Base-by-base conservation (phyloP, 1,140 invertebrate genomes). In the Neodiprion lecontei region DNA sequence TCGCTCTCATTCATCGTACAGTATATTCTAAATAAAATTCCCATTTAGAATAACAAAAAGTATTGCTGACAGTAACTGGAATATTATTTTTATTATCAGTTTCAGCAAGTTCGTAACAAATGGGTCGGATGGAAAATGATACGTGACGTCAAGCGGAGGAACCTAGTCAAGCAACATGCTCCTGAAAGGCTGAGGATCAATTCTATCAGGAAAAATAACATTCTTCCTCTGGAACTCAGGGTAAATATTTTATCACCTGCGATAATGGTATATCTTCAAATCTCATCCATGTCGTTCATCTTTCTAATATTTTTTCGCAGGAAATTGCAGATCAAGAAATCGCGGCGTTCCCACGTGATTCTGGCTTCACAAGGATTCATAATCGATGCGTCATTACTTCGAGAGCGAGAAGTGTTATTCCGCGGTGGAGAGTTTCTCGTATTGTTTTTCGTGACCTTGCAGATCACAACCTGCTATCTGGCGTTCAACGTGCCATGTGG, bases 401-500 rank as follows among this genome's bases (percentile, higher is more conserved):
- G 66, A 91, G 96, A 81, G 91, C 93, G 1, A 86, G 94, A 78
- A 96, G 96, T 76, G 90, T 92, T 75, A 91, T 97, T 0, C 79
- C 87, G 17, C 91, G 92, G 76, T 98, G 94, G 92, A 91, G 96
- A 79, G 80, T 98, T 53, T 97, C 96, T 83, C 90, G 97, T 83
- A 96, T 98, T 79, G 91, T 96, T 40, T 99, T 95, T 89, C 91
- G 97, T 77, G 90, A 96, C 83, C 87, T 97, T 71, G 95, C 94
- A 1, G 97, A 99, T 90, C 95, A 98, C 86, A 98, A 98, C 88
- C 94, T 95, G 89, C 83, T 98, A 14, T 91, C 94, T 67, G 96
- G 96, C 66, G 91, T 97, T 1, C 96, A 96, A 86, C 90, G 96
- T 86, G 95, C 96, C 23, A 94, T 95, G 88, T 98, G 96, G 96